Evolutionary conservation across 2,797 vertebrate species (phyloP).

Genomic region (Silurus lanzhouensis): DNA sequence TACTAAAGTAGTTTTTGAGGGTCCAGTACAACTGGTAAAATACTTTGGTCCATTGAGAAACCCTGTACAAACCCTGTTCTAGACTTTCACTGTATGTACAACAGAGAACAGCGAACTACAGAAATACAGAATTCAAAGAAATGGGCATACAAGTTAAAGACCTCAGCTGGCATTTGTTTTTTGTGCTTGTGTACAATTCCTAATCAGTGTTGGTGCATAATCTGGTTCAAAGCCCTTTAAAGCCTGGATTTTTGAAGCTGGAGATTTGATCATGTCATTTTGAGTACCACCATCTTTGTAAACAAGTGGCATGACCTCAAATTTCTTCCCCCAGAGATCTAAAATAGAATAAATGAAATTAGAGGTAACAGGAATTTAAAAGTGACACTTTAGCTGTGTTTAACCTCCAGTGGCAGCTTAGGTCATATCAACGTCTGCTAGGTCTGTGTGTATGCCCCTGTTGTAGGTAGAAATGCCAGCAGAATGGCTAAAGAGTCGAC

Average conservation of each 20-base stretch:
- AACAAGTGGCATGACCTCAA: background rate
- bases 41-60: background rate
- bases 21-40: background rate
- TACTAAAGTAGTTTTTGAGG: background rate
- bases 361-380: background rate
- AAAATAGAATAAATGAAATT: background rate
- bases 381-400: background rate
- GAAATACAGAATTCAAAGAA: background rate
- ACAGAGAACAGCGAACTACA: background rate
- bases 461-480: slow-evolving; percentile 10
- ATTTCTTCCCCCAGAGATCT: background rate
- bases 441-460: slow-evolving; percentile 1
- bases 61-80: too few relatives aligned
- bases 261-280: background rate
- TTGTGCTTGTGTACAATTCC: background rate
- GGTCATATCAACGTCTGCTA: slow-evolving; percentile 23
- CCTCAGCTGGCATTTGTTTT: background rate
- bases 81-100: background rate
- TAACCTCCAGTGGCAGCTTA: slow-evolving; percentile 22
- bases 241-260: background rate
- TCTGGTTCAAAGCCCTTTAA: background rate
- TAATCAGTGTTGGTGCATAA: background rate
- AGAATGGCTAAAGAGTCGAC: slow-evolving; percentile 27
- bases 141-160: background rate
- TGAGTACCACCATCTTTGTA: background rate